Base-by-base conservation (phyloP, 2,113 vertebrate species). In the Ifrita kowaldi region DNA sequence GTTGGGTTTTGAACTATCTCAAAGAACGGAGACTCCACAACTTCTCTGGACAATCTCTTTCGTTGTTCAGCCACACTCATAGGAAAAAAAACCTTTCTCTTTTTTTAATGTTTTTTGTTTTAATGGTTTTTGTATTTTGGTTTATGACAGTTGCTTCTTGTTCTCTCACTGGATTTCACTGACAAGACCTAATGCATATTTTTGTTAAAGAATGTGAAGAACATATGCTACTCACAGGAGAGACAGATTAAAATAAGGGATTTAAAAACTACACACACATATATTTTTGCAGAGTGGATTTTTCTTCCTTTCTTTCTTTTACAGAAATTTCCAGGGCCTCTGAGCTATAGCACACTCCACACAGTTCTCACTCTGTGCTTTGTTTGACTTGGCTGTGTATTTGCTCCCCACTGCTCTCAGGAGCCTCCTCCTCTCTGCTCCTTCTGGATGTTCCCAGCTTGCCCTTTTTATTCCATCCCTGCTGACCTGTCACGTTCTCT, bases 401-500 rank as follows among this genome's bases (percentile, higher is more conserved):
- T 84, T 84, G 21, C 13, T 87, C 75, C 65, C 44, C 47, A 6
- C 30, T 78, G 32, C 22, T 90, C 78, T 73, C 49, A 49, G 37
- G 23, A 85, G 19, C 16, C 26, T 83, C 28, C 41, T 79, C 28
- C 35, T 83, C n/a, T 69, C 50, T 91, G 19, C n/a, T 91, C 21
- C 53, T 82, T 42, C 46, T 83, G 70, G 16, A 73, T 90, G 46
- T 10, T 92, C 33, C 16, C 46, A 73, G 20, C 21, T 69, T 56
- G 37, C 10, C 28, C 20, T 33, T 82, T 89, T 42, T 60, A 46
- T 55, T 87, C 35, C 4, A 3, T 49, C 27, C 35, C 46, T 74
- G 14, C 4, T 87, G 35, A 44, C 13, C 18, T 1, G 0, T 68
- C 12, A 4, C 0, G 0, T 20, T 17, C 22, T 44, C 64, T 32